These are phyloP conservation scores for Prionace glauca DNA, from an alignment of 2,797 vertebrate species.

Conservation along the genomic window DNA sequence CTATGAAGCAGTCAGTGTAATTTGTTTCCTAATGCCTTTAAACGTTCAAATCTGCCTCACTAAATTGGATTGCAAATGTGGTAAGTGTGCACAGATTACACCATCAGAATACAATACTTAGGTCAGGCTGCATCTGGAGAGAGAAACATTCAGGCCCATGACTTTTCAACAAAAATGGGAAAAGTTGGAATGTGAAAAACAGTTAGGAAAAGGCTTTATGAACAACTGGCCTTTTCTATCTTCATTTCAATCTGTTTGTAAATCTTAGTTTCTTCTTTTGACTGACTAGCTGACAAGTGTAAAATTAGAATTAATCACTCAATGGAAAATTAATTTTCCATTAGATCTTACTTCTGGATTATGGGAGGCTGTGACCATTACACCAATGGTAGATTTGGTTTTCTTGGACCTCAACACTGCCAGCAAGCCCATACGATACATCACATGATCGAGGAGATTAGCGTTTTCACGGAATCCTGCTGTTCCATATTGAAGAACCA, in stretches of 20 bases:
- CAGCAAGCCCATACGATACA: constrained; percentile 91
- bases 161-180: no score
- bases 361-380: constrained; percentile 97
- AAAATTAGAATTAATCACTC: neutral
- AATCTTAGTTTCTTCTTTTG: neutral
- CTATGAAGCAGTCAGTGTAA: neutral
- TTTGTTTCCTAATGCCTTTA: neutral
- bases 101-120: neutral
- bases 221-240: neutral
- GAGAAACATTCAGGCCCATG: neutral
- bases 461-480: constrained; percentile 80
- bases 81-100: neutral
- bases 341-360: constrained; percentile 77
- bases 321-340: constrained; percentile 14
- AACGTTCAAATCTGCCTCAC: neutral
- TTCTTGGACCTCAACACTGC: constrained; percentile 76
- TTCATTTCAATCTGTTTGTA: neutral
- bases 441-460: constrained; percentile 72
- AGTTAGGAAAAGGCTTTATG: neutral
- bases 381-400: constrained; percentile 70
- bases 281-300: neutral
- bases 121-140: neutral
- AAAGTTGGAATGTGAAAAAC: no score
- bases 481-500: constrained; percentile 81
- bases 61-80: neutral